These are phyloP conservation scores for Nycticorax nycticorax DNA, from an alignment of 2,113 vertebrate genomes.

Conservation along the genomic window DNA sequence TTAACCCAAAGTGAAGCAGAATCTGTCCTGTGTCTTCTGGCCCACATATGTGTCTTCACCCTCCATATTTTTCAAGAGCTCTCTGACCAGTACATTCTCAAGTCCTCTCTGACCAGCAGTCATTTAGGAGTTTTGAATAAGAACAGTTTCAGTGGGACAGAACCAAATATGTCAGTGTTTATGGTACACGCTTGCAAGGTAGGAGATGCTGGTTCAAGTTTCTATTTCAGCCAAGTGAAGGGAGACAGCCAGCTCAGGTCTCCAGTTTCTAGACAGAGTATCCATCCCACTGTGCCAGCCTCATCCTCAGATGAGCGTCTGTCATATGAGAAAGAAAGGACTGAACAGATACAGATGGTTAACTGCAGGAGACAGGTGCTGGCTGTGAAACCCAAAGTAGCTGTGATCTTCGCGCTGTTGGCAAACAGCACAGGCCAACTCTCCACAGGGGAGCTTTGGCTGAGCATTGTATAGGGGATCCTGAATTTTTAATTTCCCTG, in stretches of 20 bases:
- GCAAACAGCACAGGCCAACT: not conserved
- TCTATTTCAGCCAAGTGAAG: not conserved
- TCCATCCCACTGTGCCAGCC: not conserved
- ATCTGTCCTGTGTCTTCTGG: not conserved
- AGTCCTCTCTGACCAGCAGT: not conserved
- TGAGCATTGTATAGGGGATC: not conserved
- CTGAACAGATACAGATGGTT: not conserved
- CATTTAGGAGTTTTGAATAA: not conserved
- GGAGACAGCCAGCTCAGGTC: not conserved
- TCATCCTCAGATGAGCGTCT: not conserved
- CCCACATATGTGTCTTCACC: not conserved
- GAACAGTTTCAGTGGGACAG: not conserved
- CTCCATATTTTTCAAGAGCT: rapidly evolving
- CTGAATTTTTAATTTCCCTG: not conserved
- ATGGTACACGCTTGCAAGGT: not conserved
- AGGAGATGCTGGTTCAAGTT: not conserved
- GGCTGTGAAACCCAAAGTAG: not conserved
- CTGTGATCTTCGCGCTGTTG: not conserved
- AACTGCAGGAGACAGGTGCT: not conserved
- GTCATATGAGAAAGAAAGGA: not conserved
- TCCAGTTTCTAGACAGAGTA: not conserved
- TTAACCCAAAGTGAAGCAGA: not conserved
- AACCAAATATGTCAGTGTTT: not conserved
- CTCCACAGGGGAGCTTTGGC: not conserved
- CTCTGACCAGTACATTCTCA: not conserved